These are phyloP conservation scores for Pao palembangensis DNA, from an alignment of 2,113 vertebrate species.

Conservation along the genomic window DNA sequence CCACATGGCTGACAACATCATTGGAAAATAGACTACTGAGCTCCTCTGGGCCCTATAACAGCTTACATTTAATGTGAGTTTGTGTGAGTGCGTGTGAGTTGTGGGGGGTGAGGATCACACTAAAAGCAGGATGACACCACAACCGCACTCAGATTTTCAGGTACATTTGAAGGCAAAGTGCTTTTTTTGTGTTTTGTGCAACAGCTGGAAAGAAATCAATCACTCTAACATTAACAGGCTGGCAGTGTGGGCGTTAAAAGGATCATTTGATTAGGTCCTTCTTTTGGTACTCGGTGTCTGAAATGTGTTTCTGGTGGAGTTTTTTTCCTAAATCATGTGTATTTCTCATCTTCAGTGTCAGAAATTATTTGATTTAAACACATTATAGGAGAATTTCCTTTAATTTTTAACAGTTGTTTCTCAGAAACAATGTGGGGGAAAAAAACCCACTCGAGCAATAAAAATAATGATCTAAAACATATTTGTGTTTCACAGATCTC, in stretches of 20 bases:
- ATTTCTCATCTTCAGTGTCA: no score
- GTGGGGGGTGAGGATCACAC: slow-evolving; percentile 51
- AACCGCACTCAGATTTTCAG: slow-evolving; percentile 50
- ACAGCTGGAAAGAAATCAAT: no score
- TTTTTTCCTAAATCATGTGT: no score
- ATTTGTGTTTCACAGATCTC: slow-evolving; percentile 20
- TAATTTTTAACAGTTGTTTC: slow-evolving; percentile 7
- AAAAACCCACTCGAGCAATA: neutral
- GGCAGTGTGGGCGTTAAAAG: no score
- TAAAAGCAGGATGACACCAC: slow-evolving; percentile 70
- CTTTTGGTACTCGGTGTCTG: no score
- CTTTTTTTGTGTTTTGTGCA: slow-evolving; percentile 31
- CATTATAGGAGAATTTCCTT: neutral
- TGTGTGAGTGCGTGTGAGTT: slow-evolving; percentile 22
- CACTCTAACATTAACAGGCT: no score
- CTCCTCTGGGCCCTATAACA: slow-evolving; percentile 76
- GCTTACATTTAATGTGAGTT: slow-evolving; percentile 70
- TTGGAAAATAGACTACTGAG: slow-evolving; percentile 75
- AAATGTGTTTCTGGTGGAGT: no score
- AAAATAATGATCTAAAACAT: slow-evolving; percentile 27
- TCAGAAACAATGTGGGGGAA: neutral
- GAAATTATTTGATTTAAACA: no score
- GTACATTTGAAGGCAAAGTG: slow-evolving; percentile 45
- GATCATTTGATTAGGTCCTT: no score
- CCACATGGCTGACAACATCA: slow-evolving; percentile 79